These are phyloP conservation scores for Chlorodrepanis virens DNA, from an alignment of 2,113 vertebrate genomes.

Conservation along the genomic window DNA sequence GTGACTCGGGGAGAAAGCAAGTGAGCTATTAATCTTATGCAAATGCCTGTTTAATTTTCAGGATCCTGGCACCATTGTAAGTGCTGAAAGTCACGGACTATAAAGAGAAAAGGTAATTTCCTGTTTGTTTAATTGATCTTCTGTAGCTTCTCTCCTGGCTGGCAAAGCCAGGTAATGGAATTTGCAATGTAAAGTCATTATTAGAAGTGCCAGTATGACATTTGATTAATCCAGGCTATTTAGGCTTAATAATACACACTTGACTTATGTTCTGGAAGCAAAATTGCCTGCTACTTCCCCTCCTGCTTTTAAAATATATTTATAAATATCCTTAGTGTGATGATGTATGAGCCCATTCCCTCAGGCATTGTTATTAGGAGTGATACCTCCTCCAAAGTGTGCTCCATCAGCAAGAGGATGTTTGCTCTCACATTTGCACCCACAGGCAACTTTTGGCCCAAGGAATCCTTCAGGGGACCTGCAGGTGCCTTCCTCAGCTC, in stretches of 20 bases:
- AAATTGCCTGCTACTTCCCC: conserved; percentile 17
- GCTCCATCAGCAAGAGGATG: neutral
- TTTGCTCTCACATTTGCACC: neutral
- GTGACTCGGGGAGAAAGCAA: neutral
- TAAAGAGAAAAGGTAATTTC: conserved; percentile 56
- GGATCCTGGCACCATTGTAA: conserved; percentile 6
- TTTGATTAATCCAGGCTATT: conserved; percentile 68
- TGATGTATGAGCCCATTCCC: neutral
- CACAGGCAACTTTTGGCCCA: neutral
- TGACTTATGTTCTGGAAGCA: conserved; percentile 39
- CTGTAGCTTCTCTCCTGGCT: conserved; percentile 55
- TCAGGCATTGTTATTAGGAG: neutral
- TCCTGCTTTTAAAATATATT: neutral
- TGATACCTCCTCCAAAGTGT: neutral
- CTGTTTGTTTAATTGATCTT: conserved; percentile 68
- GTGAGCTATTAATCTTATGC: conserved; percentile 41
- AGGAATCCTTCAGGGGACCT: neutral
- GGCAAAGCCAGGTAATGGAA: conserved; percentile 55
- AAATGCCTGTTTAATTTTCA: conserved; percentile 48
- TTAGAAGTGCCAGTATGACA: conserved; percentile 66
- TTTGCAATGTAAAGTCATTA: conserved; percentile 45
- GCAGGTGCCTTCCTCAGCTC: neutral
- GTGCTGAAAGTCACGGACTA: conserved; percentile 14
- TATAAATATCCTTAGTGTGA: neutral
- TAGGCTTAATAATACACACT: conserved; percentile 53